Evolutionary conservation across 2,888 invertebrate species (phyloP).

Genomic region (Neoaliturus tenellus): DNA sequence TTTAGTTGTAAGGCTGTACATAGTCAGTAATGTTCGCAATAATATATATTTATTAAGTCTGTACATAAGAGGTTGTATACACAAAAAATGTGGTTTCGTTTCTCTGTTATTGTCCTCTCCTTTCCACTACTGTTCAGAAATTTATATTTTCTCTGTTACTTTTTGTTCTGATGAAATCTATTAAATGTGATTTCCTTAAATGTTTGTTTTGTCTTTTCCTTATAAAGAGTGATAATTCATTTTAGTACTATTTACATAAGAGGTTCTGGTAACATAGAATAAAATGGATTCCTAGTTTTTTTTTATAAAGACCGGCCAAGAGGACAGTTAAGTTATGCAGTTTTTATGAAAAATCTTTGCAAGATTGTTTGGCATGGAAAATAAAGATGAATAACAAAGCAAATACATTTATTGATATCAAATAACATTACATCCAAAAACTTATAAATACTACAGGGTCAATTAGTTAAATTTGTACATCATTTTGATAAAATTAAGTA

Average conservation of each 20-base stretch:
- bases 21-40: constrained; percentile 35
- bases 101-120: not conserved
- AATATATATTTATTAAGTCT: constrained; percentile 50
- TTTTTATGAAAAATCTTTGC: too few species aligned
- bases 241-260: too few species aligned
- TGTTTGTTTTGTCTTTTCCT: too few species aligned
- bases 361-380: too few species aligned
- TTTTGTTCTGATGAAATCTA: constrained; percentile 35
- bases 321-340: too few species aligned
- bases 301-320: too few species aligned
- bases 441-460: not conserved
- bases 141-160: constrained; percentile 38
- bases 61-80: constrained; percentile 52
- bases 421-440: not conserved
- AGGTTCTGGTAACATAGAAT: too few species aligned
- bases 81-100: constrained; percentile 29
- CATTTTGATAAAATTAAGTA: too few species aligned
- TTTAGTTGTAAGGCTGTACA: constrained; percentile 41
- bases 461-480: too few species aligned
- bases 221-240: too few species aligned
- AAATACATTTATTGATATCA: not conserved
- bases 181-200: constrained; percentile 50
- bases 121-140: constrained; percentile 27
- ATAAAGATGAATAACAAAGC: not conserved
- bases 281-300: too few species aligned